These are phyloP conservation scores for Porites rus DNA, from an alignment of 92 coral and sea anemone species.

Conservation along the genomic window DNA sequence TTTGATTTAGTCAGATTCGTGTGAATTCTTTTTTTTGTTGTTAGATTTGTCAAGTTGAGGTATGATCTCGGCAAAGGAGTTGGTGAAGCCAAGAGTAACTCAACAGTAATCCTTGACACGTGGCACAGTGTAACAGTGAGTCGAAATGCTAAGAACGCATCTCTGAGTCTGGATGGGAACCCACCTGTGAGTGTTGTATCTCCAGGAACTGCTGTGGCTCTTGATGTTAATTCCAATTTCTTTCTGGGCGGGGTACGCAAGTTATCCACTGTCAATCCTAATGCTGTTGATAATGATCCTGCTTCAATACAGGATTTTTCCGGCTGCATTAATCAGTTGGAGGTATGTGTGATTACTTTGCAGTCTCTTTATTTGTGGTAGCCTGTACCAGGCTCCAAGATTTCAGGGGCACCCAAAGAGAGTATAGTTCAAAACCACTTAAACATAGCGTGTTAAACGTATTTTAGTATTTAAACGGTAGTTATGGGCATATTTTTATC, in stretches of 20 bases:
- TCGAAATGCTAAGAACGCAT: slow-evolving; percentile 56
- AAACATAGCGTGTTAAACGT: too few relatives aligned
- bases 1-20: not conserved
- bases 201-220: slow-evolving; percentile 72
- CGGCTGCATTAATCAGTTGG: slow-evolving; percentile 78
- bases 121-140: slow-evolving; percentile 67
- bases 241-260: slow-evolving; percentile 95
- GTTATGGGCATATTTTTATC: too few relatives aligned
- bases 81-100: slow-evolving; percentile 66
- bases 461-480: too few relatives aligned
- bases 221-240: slow-evolving; percentile 82
- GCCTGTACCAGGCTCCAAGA: too few relatives aligned
- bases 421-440: too few relatives aligned
- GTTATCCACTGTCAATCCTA: slow-evolving; percentile 72
- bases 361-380: too few relatives aligned
- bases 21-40: not conserved
- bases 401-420: too few relatives aligned
- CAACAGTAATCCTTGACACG: slow-evolving; percentile 52
- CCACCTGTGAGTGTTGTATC: slow-evolving; percentile 52
- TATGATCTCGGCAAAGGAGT: slow-evolving; percentile 92
- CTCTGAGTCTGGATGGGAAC: slow-evolving; percentile 61
- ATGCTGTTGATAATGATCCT: slow-evolving; percentile 47
- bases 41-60: slow-evolving; percentile 77
- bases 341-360: slow-evolving; percentile 54
- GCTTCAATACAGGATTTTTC: slow-evolving; percentile 73